Evolutionary conservation across 2,888 invertebrate species (phyloP).

Genomic region (Eristalis intricaria): DNA sequence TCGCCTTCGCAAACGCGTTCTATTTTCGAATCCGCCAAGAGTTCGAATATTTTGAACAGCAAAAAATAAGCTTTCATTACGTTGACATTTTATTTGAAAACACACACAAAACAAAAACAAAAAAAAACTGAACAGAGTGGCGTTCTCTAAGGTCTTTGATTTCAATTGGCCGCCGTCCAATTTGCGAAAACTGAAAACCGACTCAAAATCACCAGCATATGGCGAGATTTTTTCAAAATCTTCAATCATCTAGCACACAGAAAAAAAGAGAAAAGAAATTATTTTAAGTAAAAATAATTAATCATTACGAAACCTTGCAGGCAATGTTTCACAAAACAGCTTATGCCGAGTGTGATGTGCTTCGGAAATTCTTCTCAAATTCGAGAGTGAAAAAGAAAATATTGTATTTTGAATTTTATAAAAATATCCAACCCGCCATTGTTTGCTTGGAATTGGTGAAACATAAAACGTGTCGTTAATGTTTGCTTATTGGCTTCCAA

Average conservation of each 20-base stretch:
- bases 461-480: constrained; percentile 29
- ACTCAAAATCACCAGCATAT: constrained; percentile 23
- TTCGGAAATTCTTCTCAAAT: neutral
- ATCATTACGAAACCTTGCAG: neutral
- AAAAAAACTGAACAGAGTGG: neutral
- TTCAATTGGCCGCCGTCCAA: constrained; percentile 46
- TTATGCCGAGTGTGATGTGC: neutral
- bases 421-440: neutral
- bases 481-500: neutral
- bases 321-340: neutral
- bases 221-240: constrained; percentile 33
- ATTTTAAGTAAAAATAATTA: constrained; percentile 4
- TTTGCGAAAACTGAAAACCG: constrained; percentile 3
- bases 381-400: neutral
- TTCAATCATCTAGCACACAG: constrained; percentile 4
- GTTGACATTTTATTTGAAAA: neutral
- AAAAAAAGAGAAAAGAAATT: neutral
- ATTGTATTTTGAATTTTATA: neutral
- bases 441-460: neutral
- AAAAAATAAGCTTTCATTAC: neutral
- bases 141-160: constrained; percentile 49
- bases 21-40: neutral
- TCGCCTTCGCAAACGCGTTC: neutral
- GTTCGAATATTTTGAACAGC: neutral
- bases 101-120: neutral